phyloP scores from a whole-genome alignment of 1,140 invertebrate genomes.

The Achatina immaculata region DNA sequence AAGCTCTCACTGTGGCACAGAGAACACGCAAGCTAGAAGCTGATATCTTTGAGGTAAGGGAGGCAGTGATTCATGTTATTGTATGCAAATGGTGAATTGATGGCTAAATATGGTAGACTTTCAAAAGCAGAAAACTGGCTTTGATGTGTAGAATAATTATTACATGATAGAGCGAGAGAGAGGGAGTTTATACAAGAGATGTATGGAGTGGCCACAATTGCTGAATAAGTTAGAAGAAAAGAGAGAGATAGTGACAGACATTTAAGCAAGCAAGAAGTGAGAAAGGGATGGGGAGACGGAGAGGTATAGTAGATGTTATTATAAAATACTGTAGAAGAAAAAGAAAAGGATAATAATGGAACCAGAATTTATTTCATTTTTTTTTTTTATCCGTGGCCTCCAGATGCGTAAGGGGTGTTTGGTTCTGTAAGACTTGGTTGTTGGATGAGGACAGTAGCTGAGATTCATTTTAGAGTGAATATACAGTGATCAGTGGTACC shows the following conservation, averaged over 20 bases:
- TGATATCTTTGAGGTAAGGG: constrained; percentile 94
- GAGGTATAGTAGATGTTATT: neutral
- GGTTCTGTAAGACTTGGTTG: too few species aligned
- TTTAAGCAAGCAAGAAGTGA: neutral
- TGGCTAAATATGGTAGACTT: neutral
- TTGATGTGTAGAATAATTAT: too few species aligned
- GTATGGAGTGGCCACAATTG: too few species aligned
- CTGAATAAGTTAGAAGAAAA: neutral
- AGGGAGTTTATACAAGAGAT: neutral
- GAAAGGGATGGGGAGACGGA: neutral
- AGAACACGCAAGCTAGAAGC: constrained; percentile 89
- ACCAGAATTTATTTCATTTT: too few species aligned
- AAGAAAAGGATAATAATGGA: neutral
- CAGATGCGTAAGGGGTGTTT: too few species aligned
- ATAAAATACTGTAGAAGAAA: neutral
- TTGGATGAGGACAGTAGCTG: too few species aligned
- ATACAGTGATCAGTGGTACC: too few species aligned
- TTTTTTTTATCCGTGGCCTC: too few species aligned
- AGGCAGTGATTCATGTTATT: neutral
- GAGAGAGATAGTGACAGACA: neutral
- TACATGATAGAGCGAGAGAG: neutral
- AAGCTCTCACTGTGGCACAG: constrained; percentile 84
- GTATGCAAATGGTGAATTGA: constrained; percentile 1
- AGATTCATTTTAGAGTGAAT: too few species aligned
- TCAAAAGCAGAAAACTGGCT: too few species aligned